phyloP scores from a whole-genome alignment of 2,888 invertebrate species.

The Ditylenchus weischeri region DNA sequence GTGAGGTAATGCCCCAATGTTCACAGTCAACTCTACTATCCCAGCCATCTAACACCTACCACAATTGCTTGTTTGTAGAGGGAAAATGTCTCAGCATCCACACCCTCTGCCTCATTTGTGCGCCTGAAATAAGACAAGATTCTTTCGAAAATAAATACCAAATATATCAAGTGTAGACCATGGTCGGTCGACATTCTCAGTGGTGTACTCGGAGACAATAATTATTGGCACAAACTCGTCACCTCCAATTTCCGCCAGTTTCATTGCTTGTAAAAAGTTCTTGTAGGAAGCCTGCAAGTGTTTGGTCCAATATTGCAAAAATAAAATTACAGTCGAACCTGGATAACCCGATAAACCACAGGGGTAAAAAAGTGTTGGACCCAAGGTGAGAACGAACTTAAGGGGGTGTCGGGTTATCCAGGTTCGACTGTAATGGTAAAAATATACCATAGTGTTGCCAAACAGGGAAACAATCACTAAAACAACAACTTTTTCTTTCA shows the following conservation, averaged over 20 bases:
- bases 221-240: slow-evolving; percentile 18
- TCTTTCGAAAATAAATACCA: too few species aligned
- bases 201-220: slow-evolving; percentile 14
- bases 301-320: too few species aligned
- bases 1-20: too few species aligned
- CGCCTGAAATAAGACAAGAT: too few species aligned
- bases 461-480: slow-evolving; percentile 20
- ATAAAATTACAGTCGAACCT: too few species aligned
- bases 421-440: too few species aligned
- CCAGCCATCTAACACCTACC: background rate
- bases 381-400: too few species aligned
- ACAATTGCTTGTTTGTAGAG: slow-evolving; percentile 13
- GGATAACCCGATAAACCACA: too few species aligned
- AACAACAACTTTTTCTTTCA: background rate
- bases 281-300: background rate
- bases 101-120: background rate
- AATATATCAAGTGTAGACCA: slow-evolving; percentile 6
- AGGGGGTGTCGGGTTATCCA: too few species aligned
- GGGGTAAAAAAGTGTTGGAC: too few species aligned
- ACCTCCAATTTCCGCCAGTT: slow-evolving; percentile 4
- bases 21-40: too few species aligned
- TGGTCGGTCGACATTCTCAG: slow-evolving; percentile 16
- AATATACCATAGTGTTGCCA: slow-evolving; percentile 12
- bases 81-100: background rate
- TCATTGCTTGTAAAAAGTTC: slow-evolving; percentile 14